A percentile compares a stretch with the other conserved stretches of the same genome.
Conservation (phyloP, 1,140 invertebrate species). For the Drosophila oshimai region DNA sequence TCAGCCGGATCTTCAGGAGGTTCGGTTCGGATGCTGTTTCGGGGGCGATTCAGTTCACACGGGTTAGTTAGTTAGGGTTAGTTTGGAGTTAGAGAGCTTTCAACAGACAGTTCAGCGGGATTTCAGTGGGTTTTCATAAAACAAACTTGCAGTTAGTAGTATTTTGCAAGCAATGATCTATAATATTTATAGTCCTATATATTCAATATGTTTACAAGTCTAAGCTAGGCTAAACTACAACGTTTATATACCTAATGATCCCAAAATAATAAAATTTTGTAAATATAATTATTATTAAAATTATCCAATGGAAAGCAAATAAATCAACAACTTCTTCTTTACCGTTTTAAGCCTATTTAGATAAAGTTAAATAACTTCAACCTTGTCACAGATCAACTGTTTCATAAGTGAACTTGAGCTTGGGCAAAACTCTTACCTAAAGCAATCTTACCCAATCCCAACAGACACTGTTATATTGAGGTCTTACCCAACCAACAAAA, state of each 20-base stretch:
- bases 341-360: too few species aligned
- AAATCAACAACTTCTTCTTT: too few species aligned
- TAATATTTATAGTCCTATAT: too few species aligned
- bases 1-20: conserved; percentile 97
- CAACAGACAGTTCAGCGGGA: too few species aligned
- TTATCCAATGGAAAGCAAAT: too few species aligned
- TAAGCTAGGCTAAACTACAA: too few species aligned
- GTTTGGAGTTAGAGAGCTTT: conserved; percentile 8
- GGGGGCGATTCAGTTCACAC: conserved; percentile 28
- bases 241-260: too few species aligned
- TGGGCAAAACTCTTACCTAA: background rate
- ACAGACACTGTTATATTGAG: background rate
- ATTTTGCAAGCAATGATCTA: background rate
- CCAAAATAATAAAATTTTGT: too few species aligned
- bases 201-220: too few species aligned
- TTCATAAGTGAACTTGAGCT: background rate
- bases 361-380: too few species aligned
- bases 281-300: too few species aligned
- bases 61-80: conserved; percentile 14
- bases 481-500: background rate
- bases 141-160: background rate
- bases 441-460: background rate
- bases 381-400: background rate
- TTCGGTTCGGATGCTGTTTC: conserved; percentile 97
- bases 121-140: too few species aligned